Percentiles rank a stretch among this genome's conserved stretches.
Conservation (phyloP, 2,888 invertebrate species). For the Amaurobius ferox region DNA sequence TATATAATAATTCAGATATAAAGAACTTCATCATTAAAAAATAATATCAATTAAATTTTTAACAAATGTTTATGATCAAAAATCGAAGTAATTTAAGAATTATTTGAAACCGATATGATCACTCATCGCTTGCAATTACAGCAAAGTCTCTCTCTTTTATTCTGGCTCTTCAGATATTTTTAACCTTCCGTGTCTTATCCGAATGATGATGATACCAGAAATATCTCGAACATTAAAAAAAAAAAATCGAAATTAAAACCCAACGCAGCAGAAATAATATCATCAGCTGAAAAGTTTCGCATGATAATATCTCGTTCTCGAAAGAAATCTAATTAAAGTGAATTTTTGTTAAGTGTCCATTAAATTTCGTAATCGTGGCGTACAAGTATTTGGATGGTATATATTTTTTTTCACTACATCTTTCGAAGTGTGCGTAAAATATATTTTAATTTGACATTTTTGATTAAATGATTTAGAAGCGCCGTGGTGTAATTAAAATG, state of each 20-base stretch:
- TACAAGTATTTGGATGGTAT: conserved; percentile 26
- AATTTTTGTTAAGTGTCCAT: conserved; percentile 36
- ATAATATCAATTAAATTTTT: neutral
- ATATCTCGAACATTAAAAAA: neutral
- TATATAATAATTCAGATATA: too few relatives aligned
- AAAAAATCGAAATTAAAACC: conserved; percentile 37
- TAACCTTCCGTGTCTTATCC: neutral
- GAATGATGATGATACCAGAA: neutral
- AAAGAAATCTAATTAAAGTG: conserved; percentile 59
- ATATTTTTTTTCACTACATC: conserved; percentile 21
- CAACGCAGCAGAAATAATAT: conserved; percentile 11
- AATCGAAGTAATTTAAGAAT: neutral
- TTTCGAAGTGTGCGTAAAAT: conserved; percentile 37
- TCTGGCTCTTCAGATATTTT: neutral
- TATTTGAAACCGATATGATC: too few relatives aligned
- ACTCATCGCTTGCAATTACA: too few relatives aligned
- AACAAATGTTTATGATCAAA: neutral
- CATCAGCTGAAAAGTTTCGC: conserved; percentile 26
- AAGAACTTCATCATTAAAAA: too few relatives aligned
- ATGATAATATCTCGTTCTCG: conserved; percentile 43
- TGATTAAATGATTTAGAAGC: conserved; percentile 56
- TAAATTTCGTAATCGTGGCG: conserved; percentile 31
- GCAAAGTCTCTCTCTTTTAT: neutral
- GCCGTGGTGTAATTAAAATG: too few relatives aligned
- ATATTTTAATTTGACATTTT: conserved; percentile 63